A percentile compares a stretch with the other conserved stretches of the same genome.
These are phyloP conservation scores for Hipparchia semele DNA, from an alignment of 2,888 invertebrate genomes.

Conservation along the genomic window DNA sequence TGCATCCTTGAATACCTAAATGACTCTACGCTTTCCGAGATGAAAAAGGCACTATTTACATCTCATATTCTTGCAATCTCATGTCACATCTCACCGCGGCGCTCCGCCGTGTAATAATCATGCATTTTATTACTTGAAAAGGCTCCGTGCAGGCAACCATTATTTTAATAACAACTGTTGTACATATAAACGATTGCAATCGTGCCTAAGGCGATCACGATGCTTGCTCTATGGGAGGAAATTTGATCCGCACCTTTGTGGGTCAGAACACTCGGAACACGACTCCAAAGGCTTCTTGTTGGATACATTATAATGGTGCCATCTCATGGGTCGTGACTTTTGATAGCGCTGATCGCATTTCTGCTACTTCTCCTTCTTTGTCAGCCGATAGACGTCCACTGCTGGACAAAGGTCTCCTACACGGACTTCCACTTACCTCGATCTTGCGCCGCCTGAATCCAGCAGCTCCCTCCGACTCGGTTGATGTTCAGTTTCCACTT, in stretches of 20 bases:
- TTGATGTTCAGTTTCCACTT: too few species aligned
- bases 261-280: conserved; percentile 62
- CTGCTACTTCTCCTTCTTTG: too few species aligned
- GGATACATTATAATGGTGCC: conserved; percentile 36
- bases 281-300: conserved; percentile 45
- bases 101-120: conserved; percentile 34
- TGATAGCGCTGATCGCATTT: too few species aligned
- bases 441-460: too few species aligned
- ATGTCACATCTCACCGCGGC: conserved; percentile 36
- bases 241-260: conserved; percentile 70
- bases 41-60: conserved; percentile 36
- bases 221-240: conserved; percentile 56
- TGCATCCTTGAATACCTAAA: conserved; percentile 14
- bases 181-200: conserved; percentile 52
- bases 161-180: conserved; percentile 57
- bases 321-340: not conserved
- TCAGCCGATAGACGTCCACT: too few species aligned
- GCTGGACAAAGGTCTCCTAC: too few species aligned
- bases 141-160: conserved; percentile 50
- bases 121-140: conserved; percentile 46
- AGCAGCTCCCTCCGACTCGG: too few species aligned
- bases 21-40: conserved; percentile 26
- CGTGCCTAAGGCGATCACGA: conserved; percentile 61
- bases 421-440: too few species aligned
- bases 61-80: conserved; percentile 39